Base-by-base conservation (phyloP, 2,888 invertebrate genomes). In the Temnothorax ravouxi region DNA sequence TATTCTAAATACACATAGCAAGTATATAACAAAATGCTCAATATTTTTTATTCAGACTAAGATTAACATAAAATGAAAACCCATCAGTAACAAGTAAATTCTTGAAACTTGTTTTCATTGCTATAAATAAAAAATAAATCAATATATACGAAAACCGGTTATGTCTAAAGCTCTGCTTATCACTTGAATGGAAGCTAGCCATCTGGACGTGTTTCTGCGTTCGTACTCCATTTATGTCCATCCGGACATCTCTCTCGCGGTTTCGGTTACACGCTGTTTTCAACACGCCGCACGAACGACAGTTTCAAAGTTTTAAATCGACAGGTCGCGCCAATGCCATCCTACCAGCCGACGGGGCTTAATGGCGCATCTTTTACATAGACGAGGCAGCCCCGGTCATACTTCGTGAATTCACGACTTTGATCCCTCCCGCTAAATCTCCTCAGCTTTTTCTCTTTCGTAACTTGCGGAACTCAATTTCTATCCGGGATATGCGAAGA, bases 401-500 rank as follows among this genome's bases (percentile, higher is more conserved):
- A 84, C 79, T 83, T 84, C 15, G 56, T 76, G 83, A 85, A 87
- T 84, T 89, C 82, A 56, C 72, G 81, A 87, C 85, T 85, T 82
- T 86, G 85, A 85, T 85, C 86, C 76, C 75, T 72, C 69, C 29
- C 59, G 72, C 72, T 79, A 74, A 44, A 64, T 67, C 69, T 75
- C 61, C 21, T 25, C 18, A 41, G 29, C 38, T 71, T 67, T 59
- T 56, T 61, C 74, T 62, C 50, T 64, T 66, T 72, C 67, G 80
- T 85, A 89, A 87, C 86, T 89, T 86, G 83, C 74, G 54, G 84
- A 89, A 86, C 91, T 87, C 84, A 84, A 89, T 89, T 89, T 89
- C 72, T 83, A 64, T 64, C 72, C 52, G 66, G 82, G 86, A 88
- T 88, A 86, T 86, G 86, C 76, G 84, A 81, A 72, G 50, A 76